phyloP scores from a whole-genome alignment of 2,113 vertebrate species.

The Microtus oregoni region DNA sequence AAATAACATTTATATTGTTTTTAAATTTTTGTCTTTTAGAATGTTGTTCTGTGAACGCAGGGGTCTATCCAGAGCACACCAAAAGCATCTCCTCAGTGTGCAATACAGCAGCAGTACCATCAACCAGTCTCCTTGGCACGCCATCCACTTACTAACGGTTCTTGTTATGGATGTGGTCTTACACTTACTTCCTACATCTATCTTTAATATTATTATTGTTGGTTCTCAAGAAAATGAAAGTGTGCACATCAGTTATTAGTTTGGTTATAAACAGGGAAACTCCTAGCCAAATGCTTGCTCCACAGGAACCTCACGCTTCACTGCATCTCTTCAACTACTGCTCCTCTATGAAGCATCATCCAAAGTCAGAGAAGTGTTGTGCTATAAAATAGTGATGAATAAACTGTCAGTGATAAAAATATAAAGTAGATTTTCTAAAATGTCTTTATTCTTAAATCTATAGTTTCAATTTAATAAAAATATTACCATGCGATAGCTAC shows the following conservation, averaged over 20 bases:
- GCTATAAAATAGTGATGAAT: not conserved
- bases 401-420: conserved; percentile 55
- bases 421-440: conserved; percentile 68
- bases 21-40: conserved; percentile 41
- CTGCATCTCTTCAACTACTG: not conserved
- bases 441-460: conserved; percentile 75
- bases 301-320: not conserved
- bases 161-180: not conserved
- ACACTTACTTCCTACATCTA: not conserved
- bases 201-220: not conserved
- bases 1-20: not conserved
- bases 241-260: not conserved
- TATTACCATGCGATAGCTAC: conserved; percentile 60
- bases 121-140: not conserved
- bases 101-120: not conserved
- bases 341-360: not conserved
- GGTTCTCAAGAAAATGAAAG: not conserved
- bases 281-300: not conserved
- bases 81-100: not conserved
- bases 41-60: not conserved
- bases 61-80: not conserved
- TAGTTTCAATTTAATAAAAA: conserved; percentile 68
- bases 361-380: conserved; percentile 18
- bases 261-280: conserved; percentile 12
- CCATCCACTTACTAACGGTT: not conserved